phyloP scores from a whole-genome alignment of 2,797 vertebrate genomes.

The Bradypodion ventrale region DNA sequence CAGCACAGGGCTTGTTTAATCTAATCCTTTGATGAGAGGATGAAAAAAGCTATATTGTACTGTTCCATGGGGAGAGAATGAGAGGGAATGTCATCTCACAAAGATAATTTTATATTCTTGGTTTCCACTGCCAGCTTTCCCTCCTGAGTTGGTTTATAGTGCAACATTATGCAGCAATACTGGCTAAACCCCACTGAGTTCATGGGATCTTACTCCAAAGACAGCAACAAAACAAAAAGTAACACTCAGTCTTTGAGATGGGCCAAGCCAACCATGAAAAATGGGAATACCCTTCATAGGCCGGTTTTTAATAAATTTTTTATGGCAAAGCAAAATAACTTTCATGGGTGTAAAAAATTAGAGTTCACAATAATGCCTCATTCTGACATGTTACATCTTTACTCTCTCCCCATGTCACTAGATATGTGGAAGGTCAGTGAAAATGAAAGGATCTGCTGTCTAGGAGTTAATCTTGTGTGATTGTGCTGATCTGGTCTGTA shows the following conservation, averaged over 20 bases:
- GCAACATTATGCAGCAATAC: background rate
- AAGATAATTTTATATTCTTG: background rate
- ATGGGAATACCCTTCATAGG: background rate
- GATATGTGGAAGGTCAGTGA: no score
- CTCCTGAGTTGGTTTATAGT: background rate
- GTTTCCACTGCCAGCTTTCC: background rate
- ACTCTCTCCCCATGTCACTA: no score
- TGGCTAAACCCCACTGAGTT: background rate
- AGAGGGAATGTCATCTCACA: background rate
- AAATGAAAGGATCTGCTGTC: no score
- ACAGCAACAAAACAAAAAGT: background rate
- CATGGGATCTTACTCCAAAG: background rate
- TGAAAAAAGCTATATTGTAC: background rate
- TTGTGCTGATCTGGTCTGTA: no score
- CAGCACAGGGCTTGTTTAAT: background rate
- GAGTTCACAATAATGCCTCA: background rate
- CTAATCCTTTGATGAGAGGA: background rate
- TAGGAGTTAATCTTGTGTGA: no score
- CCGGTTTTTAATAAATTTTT: background rate
- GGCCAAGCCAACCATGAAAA: background rate
- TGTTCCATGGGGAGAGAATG: background rate
- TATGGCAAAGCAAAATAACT: background rate
- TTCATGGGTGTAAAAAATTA: background rate
- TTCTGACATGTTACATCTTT: background rate
- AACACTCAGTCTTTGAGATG: background rate